Percentiles rank a stretch among this genome's conserved stretches.
Evolutionary conservation across 2,888 invertebrate genomes (phyloP).

Genomic region (Alcis repandata): DNA sequence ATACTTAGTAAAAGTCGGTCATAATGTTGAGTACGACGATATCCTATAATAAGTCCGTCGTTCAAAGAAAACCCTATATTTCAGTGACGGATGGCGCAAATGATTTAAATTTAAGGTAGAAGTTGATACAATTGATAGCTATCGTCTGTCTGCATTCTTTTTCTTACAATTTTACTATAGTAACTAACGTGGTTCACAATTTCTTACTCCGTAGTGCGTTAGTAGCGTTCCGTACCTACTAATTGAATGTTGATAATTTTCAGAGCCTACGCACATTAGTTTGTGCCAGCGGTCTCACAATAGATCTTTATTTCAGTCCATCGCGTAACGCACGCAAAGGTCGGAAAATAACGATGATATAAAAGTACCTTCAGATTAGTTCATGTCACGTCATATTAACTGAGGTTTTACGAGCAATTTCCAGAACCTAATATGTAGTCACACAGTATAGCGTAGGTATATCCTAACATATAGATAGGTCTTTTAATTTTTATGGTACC

Average conservation of each 20-base stretch:
- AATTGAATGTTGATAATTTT: conserved; percentile 27
- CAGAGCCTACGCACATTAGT: conserved; percentile 20
- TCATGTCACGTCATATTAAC: conserved; percentile 1
- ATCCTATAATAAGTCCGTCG: too few relatives aligned
- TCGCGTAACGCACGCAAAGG: conserved; percentile 22
- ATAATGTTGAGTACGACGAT: too few relatives aligned
- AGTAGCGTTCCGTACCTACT: neutral
- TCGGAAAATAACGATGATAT: conserved; percentile 32
- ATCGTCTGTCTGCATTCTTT: too few relatives aligned
- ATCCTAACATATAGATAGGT: neutral
- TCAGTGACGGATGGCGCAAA: too few relatives aligned
- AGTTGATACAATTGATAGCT: too few relatives aligned
- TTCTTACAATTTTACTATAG: too few relatives aligned
- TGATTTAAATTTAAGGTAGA: too few relatives aligned
- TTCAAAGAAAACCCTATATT: too few relatives aligned
- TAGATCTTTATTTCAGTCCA: conserved; percentile 28
- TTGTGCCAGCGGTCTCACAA: conserved; percentile 30
- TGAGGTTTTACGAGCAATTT: conserved; percentile 21
- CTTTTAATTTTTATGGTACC: neutral
- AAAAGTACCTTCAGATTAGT: neutral
- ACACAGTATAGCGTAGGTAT: neutral
- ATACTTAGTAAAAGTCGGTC: neutral
- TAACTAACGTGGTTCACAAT: too few relatives aligned
- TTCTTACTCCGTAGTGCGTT: neutral
- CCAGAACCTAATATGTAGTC: conserved; percentile 9